phyloP scores from a whole-genome alignment of 2,888 invertebrate species.

The Exocentrus adspersus region DNA sequence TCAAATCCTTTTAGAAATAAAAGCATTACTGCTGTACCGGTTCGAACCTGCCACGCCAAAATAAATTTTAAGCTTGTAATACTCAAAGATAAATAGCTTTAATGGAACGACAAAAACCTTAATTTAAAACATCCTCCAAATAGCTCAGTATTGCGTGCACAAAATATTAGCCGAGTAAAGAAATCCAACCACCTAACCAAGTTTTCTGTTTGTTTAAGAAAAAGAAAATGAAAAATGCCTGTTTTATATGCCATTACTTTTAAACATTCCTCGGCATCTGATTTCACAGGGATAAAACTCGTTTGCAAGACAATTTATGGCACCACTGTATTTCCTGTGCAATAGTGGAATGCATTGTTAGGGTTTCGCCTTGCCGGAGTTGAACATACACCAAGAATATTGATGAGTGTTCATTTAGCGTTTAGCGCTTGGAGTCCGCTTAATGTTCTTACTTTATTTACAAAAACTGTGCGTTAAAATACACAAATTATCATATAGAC shows the following conservation, averaged over 20 bases:
- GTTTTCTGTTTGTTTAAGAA: constrained; percentile 15
- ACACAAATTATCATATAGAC: too few species aligned
- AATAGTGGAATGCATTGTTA: too few species aligned
- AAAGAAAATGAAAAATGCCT: constrained; percentile 11
- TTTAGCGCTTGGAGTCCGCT: too few species aligned
- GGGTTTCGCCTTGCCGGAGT: too few species aligned
- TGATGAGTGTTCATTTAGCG: too few species aligned
- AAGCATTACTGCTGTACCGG: not conserved
- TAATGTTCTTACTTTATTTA: too few species aligned
- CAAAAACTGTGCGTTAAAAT: too few species aligned
- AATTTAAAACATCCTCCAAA: constrained; percentile 2
- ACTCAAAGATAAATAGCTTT: constrained; percentile 2
- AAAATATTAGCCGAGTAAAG: constrained; percentile 9
- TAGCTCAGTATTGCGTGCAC: constrained; percentile 6
- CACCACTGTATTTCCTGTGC: too few species aligned
- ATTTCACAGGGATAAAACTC: constrained; percentile 5
- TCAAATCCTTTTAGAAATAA: not conserved
- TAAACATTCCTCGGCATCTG: constrained; percentile 5
- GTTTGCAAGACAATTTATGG: constrained; percentile 4
- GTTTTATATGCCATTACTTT: constrained; percentile 14
- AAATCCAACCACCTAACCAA: not conserved
- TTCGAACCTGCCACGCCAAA: not conserved
- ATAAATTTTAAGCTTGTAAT: not conserved
- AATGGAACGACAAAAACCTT: constrained; percentile 3
- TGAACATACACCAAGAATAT: too few species aligned